Evolutionary conservation across 2,888 invertebrate genomes (phyloP), one percentile per base, ranked within the genome.

Genomic region (Tenthredo notha): DNA sequence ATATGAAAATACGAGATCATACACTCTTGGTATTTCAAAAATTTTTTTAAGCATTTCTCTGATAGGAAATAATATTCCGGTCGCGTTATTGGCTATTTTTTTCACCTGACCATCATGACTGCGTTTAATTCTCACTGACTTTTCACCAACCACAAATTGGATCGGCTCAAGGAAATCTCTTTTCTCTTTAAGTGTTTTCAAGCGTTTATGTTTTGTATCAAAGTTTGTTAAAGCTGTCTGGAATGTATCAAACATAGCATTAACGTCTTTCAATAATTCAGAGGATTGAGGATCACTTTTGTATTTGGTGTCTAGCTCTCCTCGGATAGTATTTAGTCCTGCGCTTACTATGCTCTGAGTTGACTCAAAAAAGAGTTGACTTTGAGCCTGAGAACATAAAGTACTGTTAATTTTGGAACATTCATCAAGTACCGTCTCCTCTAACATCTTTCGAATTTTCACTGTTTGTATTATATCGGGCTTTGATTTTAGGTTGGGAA

Each of bases 11-110:
- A 88, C 86, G 12, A 74, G 74, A 12, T 74, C 25, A 29, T 85
- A 86, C 18, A 87, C 86, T 18, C 80, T 83, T 6, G 88, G 87
- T 29, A 87, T 78, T 84, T 88, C 77, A n/a, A 89, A 84, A 82
- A 88, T 86, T 54, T 84, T 84, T 78, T 58, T 86, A 10, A 89
- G 85, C 15, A 88, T 82, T 6, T 74, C 21, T 86, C 84, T 86
- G 33, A 87, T 37, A 2, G 87, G 54, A 50, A 89, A 82, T 37
- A 86, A 37, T n/a, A 72, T 72, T 72, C 18, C 72, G 18, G 50
- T 85, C 72, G 50, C 77, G 21, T 47, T 15, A 25, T 72, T n/a
- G 15, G 15, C 2, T 40, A 15, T 40, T 72, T 5, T 21, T 72
- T 72, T 72, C 4, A 72, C 21, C 72, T 72, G 72, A 40, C 72